phyloP scores from a whole-genome alignment of 2,113 vertebrate genomes.

The Cardinalis cardinalis region DNA sequence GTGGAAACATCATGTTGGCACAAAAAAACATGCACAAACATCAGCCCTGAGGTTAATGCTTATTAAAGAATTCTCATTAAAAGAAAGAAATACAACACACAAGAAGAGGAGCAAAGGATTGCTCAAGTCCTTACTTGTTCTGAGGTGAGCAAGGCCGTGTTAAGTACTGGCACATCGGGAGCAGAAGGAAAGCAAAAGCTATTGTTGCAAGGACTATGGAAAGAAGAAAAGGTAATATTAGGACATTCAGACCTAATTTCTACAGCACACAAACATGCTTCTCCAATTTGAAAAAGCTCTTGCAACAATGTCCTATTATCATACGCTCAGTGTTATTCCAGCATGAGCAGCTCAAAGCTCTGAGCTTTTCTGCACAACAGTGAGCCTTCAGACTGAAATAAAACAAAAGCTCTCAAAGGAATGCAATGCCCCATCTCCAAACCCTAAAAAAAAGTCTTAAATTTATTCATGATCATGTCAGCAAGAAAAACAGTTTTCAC shows the following conservation, averaged over 20 bases:
- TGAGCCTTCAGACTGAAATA: neutral
- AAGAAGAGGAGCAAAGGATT: neutral
- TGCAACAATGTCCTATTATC: neutral
- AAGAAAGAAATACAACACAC: neutral
- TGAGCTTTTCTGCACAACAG: neutral
- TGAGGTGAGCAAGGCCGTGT: slow-evolving; percentile 96
- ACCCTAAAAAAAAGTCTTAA: neutral
- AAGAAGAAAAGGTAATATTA: slow-evolving; percentile 56
- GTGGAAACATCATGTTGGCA: neutral
- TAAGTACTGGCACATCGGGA: slow-evolving; percentile 99
- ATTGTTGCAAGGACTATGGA: slow-evolving; percentile 94
- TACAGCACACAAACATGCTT: neutral
- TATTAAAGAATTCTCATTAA: neutral
- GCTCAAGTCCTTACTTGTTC: slow-evolving; percentile 88
- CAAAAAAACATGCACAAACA: neutral
- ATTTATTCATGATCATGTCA: neutral
- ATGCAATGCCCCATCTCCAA: neutral
- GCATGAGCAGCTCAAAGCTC: neutral
- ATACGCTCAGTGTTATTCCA: neutral
- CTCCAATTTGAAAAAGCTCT: neutral
- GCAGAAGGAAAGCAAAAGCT: slow-evolving; percentile 97
- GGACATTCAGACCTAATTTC: slow-evolving; percentile 12
- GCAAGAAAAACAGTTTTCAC: neutral
- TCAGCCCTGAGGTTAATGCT: neutral
- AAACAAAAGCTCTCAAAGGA: neutral